Percentiles rank a stretch among this genome's conserved stretches.
Conservation (phyloP, 1,140 invertebrate genomes). For the Papilio dardanus region DNA sequence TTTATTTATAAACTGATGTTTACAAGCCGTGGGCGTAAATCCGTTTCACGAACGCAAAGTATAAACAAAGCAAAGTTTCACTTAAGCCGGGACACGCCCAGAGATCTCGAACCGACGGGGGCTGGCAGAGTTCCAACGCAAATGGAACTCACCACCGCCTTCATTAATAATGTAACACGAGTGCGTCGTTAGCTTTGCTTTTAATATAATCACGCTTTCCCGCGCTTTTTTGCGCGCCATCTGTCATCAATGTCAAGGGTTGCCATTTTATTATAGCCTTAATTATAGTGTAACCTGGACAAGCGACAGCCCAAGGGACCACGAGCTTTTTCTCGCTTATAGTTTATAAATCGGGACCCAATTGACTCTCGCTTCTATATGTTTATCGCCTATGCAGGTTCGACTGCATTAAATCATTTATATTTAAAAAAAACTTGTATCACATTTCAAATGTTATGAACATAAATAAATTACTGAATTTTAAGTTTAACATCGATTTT, state of each 20-base stretch:
- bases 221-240: conserved; percentile 32
- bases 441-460: no score
- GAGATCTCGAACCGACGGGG: conserved; percentile 38
- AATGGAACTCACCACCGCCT: conserved; percentile 57
- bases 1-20: not conserved
- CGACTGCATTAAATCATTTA: no score
- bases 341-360: no score
- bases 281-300: no score
- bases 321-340: no score
- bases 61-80: conserved; percentile 32
- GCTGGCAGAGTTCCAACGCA: conserved; percentile 67
- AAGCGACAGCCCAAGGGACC: no score
- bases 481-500: no score
- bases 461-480: no score
- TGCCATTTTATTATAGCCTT: not conserved
- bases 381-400: no score
- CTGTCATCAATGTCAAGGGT: conserved; percentile 28
- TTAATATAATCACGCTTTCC: conserved; percentile 16
- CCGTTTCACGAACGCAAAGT: not conserved
- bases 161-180: conserved; percentile 70
- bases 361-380: no score
- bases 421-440: no score
- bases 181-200: conserved; percentile 43
- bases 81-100: conserved; percentile 21
- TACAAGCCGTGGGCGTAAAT: conserved; percentile 2